Evolutionary conservation across 2,113 vertebrate genomes (phyloP).

Genomic region (Channa argus): DNA sequence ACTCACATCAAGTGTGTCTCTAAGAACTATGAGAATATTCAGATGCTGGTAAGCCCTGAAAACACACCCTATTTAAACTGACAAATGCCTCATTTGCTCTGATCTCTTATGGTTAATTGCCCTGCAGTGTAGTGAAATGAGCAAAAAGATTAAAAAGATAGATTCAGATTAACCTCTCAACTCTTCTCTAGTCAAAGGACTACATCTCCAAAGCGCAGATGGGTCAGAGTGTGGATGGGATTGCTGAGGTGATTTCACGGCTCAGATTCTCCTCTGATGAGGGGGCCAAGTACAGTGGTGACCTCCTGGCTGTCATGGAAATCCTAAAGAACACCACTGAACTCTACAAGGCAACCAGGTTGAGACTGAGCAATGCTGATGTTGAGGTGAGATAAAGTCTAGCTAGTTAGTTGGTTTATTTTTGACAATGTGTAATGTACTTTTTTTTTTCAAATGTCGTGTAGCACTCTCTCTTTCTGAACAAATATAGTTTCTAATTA

Average conservation of each 20-base stretch:
- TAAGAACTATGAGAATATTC: constrained; percentile 94
- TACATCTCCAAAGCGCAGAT: constrained; percentile 90
- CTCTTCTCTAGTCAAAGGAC: constrained; percentile 86
- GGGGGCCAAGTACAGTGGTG: constrained; percentile 94
- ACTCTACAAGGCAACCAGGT: constrained; percentile 89
- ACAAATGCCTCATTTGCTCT: constrained; percentile 8
- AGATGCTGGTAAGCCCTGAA: constrained; percentile 89
- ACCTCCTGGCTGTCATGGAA: constrained; percentile 92
- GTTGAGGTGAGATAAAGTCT: constrained; percentile 86
- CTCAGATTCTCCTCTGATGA: constrained; percentile 93
- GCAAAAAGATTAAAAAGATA: neutral
- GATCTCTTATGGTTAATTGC: constrained; percentile 7
- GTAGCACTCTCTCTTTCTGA: neutral
- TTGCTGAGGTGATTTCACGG: constrained; percentile 92
- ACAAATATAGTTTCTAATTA: constrained; percentile 30
- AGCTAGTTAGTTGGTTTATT: neutral
- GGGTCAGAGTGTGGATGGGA: constrained; percentile 87
- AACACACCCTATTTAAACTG: neutral
- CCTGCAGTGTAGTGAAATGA: constrained; percentile 1
- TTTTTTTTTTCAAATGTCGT: constrained; percentile 4
- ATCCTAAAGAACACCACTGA: constrained; percentile 93
- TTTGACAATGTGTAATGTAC: neutral
- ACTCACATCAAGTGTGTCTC: constrained; percentile 96
- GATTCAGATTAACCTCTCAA: constrained; percentile 16
- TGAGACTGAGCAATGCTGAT: constrained; percentile 89